Evolutionary conservation across 2,888 invertebrate genomes (phyloP).

Genomic region (Scaptomyza cyrtandrae): DNA sequence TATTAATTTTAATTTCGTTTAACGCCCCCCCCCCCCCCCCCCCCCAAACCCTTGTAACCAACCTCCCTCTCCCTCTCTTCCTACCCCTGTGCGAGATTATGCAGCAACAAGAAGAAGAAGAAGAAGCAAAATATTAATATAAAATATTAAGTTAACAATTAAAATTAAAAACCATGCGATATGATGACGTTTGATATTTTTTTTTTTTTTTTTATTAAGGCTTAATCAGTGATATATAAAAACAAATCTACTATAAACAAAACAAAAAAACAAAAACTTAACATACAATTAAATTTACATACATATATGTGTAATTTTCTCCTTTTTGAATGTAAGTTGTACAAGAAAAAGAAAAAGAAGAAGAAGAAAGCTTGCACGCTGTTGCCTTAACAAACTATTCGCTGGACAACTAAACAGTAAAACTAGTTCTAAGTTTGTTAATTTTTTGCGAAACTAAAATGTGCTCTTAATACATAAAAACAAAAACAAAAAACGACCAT

Average conservation of each 20-base stretch:
- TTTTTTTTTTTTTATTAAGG: constrained; percentile 52
- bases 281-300: constrained; percentile 31
- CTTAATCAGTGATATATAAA: constrained; percentile 68
- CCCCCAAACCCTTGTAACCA: too few species aligned
- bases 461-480: constrained; percentile 49
- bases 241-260: background rate
- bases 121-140: constrained; percentile 6
- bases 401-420: constrained; percentile 36
- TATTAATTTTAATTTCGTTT: constrained; percentile 78
- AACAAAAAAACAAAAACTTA: constrained; percentile 26
- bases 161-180: constrained; percentile 54
- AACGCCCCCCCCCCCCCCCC: constrained; percentile 17
- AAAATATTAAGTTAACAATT: constrained; percentile 34
- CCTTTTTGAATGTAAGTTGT: constrained; percentile 52
- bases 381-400: constrained; percentile 63
- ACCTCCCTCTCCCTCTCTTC: too few species aligned
- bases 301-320: constrained; percentile 42
- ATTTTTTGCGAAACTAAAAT: constrained; percentile 59
- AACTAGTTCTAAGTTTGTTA: constrained; percentile 54
- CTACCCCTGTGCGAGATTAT: constrained; percentile 41
- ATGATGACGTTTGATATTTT: constrained; percentile 73
- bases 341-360: constrained; percentile 6
- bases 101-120: constrained; percentile 10
- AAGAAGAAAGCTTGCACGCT: constrained; percentile 46
- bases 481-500: constrained; percentile 40